phyloP scores from a whole-genome alignment of 2,113 vertebrate species.

The Oryzias curvinotus region DNA sequence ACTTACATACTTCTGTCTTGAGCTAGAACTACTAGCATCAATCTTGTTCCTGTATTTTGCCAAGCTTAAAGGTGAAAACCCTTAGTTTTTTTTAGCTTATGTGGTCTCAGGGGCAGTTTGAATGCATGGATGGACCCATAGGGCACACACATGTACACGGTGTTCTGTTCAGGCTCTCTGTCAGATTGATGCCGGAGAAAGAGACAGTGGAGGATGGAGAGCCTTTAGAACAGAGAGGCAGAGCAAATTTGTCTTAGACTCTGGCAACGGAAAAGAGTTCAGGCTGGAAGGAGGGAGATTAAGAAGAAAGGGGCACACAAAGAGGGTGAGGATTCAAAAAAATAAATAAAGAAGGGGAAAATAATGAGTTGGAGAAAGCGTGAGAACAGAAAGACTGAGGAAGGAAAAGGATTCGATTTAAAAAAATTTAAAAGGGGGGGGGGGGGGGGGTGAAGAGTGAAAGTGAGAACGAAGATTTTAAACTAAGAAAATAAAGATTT shows the following conservation, averaged over 20 bases:
- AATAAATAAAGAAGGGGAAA: conserved; percentile 16
- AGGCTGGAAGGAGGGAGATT: conserved; percentile 46
- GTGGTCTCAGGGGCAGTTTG: neutral
- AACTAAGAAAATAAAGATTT: conserved; percentile 25
- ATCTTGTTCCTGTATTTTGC: neutral
- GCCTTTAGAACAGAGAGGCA: conserved; percentile 50
- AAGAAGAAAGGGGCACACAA: conserved; percentile 36
- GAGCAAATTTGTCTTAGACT: conserved; percentile 61
- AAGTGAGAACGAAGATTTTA: neutral
- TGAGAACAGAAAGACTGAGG: conserved; percentile 32
- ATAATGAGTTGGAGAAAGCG: conserved; percentile 32
- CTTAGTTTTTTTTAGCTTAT: conserved; percentile 8
- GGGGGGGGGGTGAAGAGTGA: neutral
- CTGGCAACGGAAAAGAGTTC: conserved; percentile 37
- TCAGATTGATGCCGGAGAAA: conserved; percentile 51
- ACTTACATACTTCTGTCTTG: no score
- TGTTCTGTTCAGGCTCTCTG: conserved; percentile 31
- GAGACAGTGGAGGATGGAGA: conserved; percentile 47
- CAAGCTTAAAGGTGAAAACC: neutral
- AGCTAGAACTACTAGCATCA: no score
- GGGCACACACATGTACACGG: conserved; percentile 1
- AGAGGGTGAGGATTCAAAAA: conserved; percentile 14
- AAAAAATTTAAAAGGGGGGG: conserved; percentile 2
- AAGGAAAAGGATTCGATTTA: neutral
- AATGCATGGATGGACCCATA: conserved; percentile 12